A percentile compares a stretch with the other conserved stretches of the same genome.
Conservation (phyloP, 1,140 invertebrate genomes). For the Drosophila yakuba region DNA sequence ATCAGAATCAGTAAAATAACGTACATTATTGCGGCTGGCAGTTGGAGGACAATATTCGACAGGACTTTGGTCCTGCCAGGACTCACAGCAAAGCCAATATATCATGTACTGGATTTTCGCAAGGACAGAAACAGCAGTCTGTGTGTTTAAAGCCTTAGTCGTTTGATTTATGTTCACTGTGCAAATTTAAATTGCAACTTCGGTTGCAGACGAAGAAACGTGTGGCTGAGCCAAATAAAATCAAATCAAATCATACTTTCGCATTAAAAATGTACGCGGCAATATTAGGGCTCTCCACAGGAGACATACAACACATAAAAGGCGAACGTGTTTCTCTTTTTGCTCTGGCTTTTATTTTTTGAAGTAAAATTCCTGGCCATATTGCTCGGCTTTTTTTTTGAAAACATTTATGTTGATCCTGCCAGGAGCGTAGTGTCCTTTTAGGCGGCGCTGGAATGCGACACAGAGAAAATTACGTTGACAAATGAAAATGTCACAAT, state of each 20-base stretch:
- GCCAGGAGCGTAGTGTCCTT: constrained; percentile 52
- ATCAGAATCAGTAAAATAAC: constrained; percentile 48
- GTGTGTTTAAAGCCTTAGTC: constrained; percentile 67
- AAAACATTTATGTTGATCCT: constrained; percentile 31
- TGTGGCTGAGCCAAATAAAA: constrained; percentile 49
- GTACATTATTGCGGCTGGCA: constrained; percentile 52
- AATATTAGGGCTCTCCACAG: constrained; percentile 54
- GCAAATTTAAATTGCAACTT: constrained; percentile 70
- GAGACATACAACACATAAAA: constrained; percentile 51
- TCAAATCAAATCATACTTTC: constrained; percentile 80
- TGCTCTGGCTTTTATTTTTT: not conserved
- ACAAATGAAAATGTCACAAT: constrained; percentile 82
- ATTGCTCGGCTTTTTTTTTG: constrained; percentile 63
- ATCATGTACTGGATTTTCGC: constrained; percentile 78
- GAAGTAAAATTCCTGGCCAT: constrained; percentile 71
- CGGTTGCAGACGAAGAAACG: constrained; percentile 55
- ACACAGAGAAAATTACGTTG: constrained; percentile 75
- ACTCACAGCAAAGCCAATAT: constrained; percentile 75
- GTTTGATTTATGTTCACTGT: constrained; percentile 75
- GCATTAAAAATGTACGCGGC: constrained; percentile 58
- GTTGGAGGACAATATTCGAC: constrained; percentile 65
- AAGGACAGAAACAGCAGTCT: constrained; percentile 35
- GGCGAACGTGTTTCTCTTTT: constrained; percentile 51
- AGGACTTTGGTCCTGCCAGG: constrained; percentile 34
- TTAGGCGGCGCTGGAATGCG: constrained; percentile 70